A percentile compares a stretch with the other conserved stretches of the same genome.
Evolutionary conservation across 2,888 invertebrate species (phyloP).

Genomic region (Ferdinandea cuprea): DNA sequence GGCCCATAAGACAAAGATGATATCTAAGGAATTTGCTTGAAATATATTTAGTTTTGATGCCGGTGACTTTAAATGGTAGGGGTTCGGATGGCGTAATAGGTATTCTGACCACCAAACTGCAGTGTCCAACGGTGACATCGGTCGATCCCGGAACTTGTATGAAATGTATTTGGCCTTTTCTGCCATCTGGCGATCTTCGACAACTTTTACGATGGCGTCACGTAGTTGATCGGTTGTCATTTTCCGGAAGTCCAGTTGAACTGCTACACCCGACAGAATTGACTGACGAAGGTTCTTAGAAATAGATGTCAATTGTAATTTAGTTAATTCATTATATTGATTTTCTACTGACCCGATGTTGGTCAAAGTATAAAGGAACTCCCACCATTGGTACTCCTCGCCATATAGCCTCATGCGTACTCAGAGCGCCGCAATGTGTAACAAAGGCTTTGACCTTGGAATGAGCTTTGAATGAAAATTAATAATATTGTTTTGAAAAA

Average conservation of each 20-base stretch:
- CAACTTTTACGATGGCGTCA: constrained; percentile 66
- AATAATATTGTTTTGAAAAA: not conserved
- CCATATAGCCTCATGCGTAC: constrained; percentile 79
- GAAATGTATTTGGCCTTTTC: constrained; percentile 81
- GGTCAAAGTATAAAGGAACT: constrained; percentile 79
- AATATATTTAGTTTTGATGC: constrained; percentile 83
- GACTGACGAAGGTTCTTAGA: constrained; percentile 61
- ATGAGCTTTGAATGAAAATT: constrained; percentile 73
- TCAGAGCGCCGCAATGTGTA: constrained; percentile 79
- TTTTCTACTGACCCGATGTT: constrained; percentile 73
- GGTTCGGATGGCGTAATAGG: constrained; percentile 84
- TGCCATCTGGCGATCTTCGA: constrained; percentile 59
- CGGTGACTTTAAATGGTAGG: constrained; percentile 83
- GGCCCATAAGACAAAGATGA: constrained; percentile 37
- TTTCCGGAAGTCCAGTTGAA: constrained; percentile 70
- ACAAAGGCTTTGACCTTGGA: constrained; percentile 78
- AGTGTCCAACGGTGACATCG: constrained; percentile 84
- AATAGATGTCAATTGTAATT: too few species aligned
- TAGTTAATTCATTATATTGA: too few species aligned
- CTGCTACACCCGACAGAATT: constrained; percentile 71
- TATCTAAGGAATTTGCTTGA: constrained; percentile 83
- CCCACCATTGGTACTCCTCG: constrained; percentile 80
- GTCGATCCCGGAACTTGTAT: constrained; percentile 83
- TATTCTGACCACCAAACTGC: constrained; percentile 87
- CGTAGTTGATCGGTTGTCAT: constrained; percentile 66